Percentiles rank a stretch among this genome's conserved stretches.
Evolutionary conservation across 2,797 vertebrate species (phyloP).

Genomic region (Labeo calbasu): DNA sequence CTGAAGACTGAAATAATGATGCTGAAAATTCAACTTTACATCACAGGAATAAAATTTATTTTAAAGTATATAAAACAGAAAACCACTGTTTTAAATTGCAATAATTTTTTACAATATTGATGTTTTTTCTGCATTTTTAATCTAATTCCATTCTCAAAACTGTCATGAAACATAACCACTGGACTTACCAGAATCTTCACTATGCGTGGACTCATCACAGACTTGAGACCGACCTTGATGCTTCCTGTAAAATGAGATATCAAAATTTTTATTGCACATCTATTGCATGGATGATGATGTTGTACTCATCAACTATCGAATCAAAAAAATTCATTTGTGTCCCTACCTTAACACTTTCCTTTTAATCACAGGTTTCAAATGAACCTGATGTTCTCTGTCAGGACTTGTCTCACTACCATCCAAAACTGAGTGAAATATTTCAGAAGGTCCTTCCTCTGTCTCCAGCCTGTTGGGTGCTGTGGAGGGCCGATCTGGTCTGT

Average conservation of each 20-base stretch:
- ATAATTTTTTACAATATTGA: neutral
- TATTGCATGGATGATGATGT: neutral
- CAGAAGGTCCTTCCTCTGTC: constrained; percentile 53
- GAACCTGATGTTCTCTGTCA: constrained; percentile 43
- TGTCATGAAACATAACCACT: neutral
- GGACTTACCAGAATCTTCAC: constrained; percentile 77
- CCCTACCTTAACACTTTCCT: constrained; percentile 79
- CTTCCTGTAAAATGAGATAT: constrained; percentile 68
- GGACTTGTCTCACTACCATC: constrained; percentile 57
- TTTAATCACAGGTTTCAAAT: constrained; percentile 67
- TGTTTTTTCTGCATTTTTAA: neutral
- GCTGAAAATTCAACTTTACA: neutral
- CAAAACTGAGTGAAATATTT: constrained; percentile 45
- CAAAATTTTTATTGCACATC: neutral
- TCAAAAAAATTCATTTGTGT: neutral
- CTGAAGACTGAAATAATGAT: neutral
- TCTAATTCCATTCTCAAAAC: neutral
- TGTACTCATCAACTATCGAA: neutral
- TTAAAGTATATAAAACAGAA: neutral
- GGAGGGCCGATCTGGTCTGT: constrained; percentile 54
- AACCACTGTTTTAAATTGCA: neutral
- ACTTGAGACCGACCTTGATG: constrained; percentile 70
- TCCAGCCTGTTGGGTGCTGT: constrained; percentile 63
- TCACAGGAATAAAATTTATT: too few species aligned
- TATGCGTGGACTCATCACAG: constrained; percentile 78